Conservation (phyloP, 2,113 vertebrate genomes). For the Promerops cafer region DNA sequence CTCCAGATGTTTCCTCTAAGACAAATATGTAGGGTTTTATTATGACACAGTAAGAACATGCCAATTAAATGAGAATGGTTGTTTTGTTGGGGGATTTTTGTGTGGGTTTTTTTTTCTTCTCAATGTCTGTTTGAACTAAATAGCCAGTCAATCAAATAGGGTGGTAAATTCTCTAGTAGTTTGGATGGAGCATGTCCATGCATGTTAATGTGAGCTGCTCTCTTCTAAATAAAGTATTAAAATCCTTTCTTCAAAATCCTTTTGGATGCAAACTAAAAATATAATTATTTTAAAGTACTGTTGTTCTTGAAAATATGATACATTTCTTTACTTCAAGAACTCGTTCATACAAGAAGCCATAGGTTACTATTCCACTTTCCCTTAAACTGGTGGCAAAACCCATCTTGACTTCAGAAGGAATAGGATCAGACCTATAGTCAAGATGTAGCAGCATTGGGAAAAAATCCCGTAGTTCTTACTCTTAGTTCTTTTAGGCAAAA, state of each 20-base stretch:
- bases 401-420: neutral
- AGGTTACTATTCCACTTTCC: neutral
- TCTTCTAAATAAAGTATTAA: neutral
- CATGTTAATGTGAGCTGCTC: neutral
- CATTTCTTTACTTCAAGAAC: neutral
- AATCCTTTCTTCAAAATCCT: neutral
- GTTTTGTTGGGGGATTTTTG: accelerated
- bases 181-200: neutral
- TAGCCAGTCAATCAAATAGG: neutral
- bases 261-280: neutral
- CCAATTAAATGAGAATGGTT: neutral
- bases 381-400: neutral
- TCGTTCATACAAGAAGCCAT: neutral
- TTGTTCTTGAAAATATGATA: neutral
- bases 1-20: slow-evolving; percentile 65
- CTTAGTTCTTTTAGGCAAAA: neutral
- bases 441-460: neutral
- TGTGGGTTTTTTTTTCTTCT: neutral
- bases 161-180: neutral
- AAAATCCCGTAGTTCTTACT: neutral
- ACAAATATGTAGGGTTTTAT: slow-evolving; percentile 40
- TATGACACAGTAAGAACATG: slow-evolving; percentile 13
- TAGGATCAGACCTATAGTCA: neutral
- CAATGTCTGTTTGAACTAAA: neutral
- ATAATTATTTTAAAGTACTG: neutral